Conservation (phyloP, 2,888 invertebrate species). For the Drosophila sordidula region DNA sequence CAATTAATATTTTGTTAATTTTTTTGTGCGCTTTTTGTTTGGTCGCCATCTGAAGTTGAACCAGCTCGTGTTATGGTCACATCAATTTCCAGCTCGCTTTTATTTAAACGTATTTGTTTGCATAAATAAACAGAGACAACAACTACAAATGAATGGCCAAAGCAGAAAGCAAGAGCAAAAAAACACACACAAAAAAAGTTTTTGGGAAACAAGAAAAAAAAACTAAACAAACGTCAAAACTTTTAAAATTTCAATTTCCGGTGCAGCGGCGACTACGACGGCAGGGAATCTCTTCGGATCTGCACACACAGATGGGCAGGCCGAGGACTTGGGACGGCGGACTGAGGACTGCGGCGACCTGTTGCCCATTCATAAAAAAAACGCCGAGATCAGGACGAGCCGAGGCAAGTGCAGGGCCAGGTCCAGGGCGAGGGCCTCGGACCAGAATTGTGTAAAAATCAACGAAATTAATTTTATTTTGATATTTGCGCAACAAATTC, state of each 20-base stretch:
- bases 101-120: slow-evolving; percentile 74
- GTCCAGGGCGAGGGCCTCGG: not conserved
- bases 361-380: slow-evolving; percentile 63
- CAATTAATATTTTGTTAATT: slow-evolving; percentile 76
- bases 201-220: slow-evolving; percentile 32
- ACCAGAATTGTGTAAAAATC: slow-evolving; percentile 37
- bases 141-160: slow-evolving; percentile 29
- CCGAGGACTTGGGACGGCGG: not conserved
- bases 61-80: slow-evolving; percentile 65
- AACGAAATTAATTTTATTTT: slow-evolving; percentile 79
- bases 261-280: slow-evolving; percentile 46
- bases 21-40: not conserved
- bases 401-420: slow-evolving; percentile 39
- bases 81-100: slow-evolving; percentile 56
- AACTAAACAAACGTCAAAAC: slow-evolving; percentile 67
- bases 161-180: slow-evolving; percentile 27
- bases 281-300: slow-evolving; percentile 44
- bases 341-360: slow-evolving; percentile 13
- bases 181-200: slow-evolving; percentile 14
- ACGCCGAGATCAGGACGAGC: slow-evolving; percentile 41
- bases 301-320: slow-evolving; percentile 23
- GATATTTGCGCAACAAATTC: slow-evolving; percentile 76
- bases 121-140: slow-evolving; percentile 61
- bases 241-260: slow-evolving; percentile 81
- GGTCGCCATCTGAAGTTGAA: slow-evolving; percentile 28